These are phyloP conservation scores for Oscheius onirici DNA, from an alignment of 2,888 invertebrate genomes.

Conservation along the genomic window DNA sequence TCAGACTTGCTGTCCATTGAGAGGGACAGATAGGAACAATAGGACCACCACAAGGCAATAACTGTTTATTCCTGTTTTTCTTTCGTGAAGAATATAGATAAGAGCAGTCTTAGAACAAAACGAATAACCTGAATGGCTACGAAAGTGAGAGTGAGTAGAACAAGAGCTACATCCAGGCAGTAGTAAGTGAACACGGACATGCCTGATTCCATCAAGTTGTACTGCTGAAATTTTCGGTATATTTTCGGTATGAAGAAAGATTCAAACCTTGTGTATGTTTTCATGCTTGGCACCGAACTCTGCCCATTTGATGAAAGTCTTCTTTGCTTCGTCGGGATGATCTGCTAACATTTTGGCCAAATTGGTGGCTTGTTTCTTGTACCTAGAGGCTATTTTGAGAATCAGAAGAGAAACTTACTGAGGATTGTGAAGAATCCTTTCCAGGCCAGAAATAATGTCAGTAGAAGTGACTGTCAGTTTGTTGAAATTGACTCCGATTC, in stretches of 20 bases:
- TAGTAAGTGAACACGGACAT: slow-evolving; percentile 39
- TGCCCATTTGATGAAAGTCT: slow-evolving; percentile 45
- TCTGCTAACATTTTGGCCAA: slow-evolving; percentile 20
- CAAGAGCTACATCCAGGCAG: slow-evolving; percentile 31
- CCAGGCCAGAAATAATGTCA: not conserved
- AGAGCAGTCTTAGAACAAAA: too few relatives aligned
- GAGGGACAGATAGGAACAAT: too few relatives aligned
- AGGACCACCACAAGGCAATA: too few relatives aligned
- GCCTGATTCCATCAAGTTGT: slow-evolving; percentile 34
- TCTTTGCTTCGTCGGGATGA: slow-evolving; percentile 40
- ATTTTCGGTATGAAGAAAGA: not conserved
- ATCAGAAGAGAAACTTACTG: not conserved
- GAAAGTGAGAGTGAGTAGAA: not conserved
- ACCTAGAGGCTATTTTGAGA: not conserved
- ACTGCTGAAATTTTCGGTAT: slow-evolving; percentile 37
- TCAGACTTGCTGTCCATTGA: too few relatives aligned
- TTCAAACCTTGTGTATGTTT: slow-evolving; percentile 37
- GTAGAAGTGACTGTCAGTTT: not conserved
- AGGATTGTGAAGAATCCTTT: not conserved
- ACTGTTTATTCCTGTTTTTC: too few relatives aligned
- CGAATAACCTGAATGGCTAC: not conserved
- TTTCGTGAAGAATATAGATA: too few relatives aligned
- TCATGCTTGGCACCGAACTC: slow-evolving; percentile 45
- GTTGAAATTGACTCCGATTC: slow-evolving; percentile 4
- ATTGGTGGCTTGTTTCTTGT: not conserved